phyloP scores from a whole-genome alignment of 2,888 invertebrate genomes.

The Cheilosia variabilis region DNA sequence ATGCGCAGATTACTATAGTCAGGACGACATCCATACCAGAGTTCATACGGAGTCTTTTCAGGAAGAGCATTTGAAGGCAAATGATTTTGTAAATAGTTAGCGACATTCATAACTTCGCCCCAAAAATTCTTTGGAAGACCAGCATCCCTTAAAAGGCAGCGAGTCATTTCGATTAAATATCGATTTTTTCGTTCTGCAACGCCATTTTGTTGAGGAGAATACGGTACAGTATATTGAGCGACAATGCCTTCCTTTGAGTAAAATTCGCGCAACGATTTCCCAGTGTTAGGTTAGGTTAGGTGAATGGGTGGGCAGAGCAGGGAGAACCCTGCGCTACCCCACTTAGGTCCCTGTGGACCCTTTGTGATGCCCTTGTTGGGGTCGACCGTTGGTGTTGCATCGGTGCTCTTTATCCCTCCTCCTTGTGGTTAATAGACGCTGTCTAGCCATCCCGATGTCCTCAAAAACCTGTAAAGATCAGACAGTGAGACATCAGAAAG shows the following conservation, averaged over 20 bases:
- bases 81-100: conserved; percentile 1
- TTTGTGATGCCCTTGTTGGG: too few relatives aligned
- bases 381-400: too few relatives aligned
- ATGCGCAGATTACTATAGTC: neutral
- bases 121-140: neutral
- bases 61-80: conserved; percentile 9
- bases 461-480: too few relatives aligned
- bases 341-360: too few relatives aligned
- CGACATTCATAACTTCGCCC: neutral
- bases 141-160: neutral
- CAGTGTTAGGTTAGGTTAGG: too few relatives aligned
- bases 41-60: conserved; percentile 6
- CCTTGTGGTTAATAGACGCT: too few relatives aligned
- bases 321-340: too few relatives aligned
- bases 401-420: too few relatives aligned
- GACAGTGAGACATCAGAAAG: too few relatives aligned
- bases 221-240: conserved; percentile 71
- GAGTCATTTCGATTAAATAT: conserved; percentile 79
- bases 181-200: conserved; percentile 79
- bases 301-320: too few relatives aligned
- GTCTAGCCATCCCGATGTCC: too few relatives aligned
- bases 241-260: neutral
- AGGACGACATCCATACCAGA: conserved; percentile 1
- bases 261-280: neutral
- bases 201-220: conserved; percentile 81